phyloP scores from a whole-genome alignment of 2,888 invertebrate genomes.

The Drosophila koepferae region DNA sequence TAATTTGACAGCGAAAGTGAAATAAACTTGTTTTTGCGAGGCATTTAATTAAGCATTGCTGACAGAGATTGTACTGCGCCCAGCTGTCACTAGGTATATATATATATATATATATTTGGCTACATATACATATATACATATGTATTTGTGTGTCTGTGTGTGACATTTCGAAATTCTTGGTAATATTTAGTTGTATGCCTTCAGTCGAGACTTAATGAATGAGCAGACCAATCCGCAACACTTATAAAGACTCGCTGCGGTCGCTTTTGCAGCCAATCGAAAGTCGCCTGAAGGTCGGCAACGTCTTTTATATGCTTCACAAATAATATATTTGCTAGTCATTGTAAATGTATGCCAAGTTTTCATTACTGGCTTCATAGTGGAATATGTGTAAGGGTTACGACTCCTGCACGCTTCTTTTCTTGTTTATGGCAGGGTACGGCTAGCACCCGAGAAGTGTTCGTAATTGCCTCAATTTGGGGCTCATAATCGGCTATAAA shows the following conservation, averaged over 20 bases:
- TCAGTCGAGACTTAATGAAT: constrained; percentile 53
- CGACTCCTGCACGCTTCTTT: constrained; percentile 35
- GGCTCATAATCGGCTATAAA: constrained; percentile 32
- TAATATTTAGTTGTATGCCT: constrained; percentile 49
- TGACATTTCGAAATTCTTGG: constrained; percentile 54
- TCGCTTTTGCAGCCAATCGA: too few relatives aligned
- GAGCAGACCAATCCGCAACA: constrained; percentile 49
- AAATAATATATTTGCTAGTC: constrained; percentile 9
- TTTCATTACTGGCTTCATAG: constrained; percentile 2
- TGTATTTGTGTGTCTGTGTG: constrained; percentile 28
- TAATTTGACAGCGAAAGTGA: constrained; percentile 58
- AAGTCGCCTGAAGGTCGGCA: constrained; percentile 54
- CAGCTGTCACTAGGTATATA: constrained; percentile 15
- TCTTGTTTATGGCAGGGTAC: constrained; percentile 40
- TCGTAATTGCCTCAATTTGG: constrained; percentile 55
- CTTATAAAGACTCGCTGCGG: constrained; percentile 25
- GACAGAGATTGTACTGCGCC: constrained; percentile 12
- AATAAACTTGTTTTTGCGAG: constrained; percentile 49
- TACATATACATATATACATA: neutral
- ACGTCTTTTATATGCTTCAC: neutral
- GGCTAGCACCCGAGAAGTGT: constrained; percentile 28
- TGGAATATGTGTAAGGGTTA: constrained; percentile 1
- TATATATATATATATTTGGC: neutral
- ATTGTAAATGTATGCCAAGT: constrained; percentile 11
- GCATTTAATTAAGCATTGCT: constrained; percentile 69